A percentile compares a stretch with the other conserved stretches of the same genome.
Evolutionary conservation across 2,113 vertebrate genomes (phyloP).

Genomic region (Ictalurus furcatus): DNA sequence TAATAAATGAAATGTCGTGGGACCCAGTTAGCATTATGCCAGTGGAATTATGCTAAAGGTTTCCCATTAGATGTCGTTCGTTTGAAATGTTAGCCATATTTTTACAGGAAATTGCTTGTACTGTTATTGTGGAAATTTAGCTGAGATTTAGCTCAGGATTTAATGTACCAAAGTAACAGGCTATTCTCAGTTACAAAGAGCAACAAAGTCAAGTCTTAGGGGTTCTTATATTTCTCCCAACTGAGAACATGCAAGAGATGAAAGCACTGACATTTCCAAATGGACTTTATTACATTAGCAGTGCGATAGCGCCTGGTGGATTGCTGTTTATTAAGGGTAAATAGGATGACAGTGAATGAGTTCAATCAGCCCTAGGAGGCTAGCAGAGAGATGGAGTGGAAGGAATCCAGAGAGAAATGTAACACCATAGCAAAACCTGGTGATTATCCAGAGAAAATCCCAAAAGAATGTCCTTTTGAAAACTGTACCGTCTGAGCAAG

Average conservation of each 20-base stretch:
- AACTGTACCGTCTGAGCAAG: neutral
- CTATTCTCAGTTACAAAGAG: slow-evolving; percentile 23
- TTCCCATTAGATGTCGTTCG: neutral
- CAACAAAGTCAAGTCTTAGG: slow-evolving; percentile 1
- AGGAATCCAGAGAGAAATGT: slow-evolving; percentile 16
- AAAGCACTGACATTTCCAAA: neutral
- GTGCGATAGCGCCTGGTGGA: neutral
- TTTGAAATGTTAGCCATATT: neutral
- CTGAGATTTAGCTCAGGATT: neutral
- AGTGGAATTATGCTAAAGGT: neutral
- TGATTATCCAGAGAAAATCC: slow-evolving; percentile 42
- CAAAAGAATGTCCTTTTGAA: slow-evolving; percentile 34
- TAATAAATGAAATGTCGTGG: neutral
- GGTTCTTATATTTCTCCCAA: neutral
- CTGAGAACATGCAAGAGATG: neutral
- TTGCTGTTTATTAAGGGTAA: slow-evolving; percentile 5
- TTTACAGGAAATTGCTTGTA: neutral
- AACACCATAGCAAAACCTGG: slow-evolving; percentile 25
- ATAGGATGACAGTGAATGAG: slow-evolving; percentile 17
- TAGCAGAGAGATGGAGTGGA: neutral
- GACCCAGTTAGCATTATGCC: neutral
- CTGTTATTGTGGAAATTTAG: neutral
- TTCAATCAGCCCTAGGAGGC: slow-evolving; percentile 23
- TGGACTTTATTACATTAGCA: neutral
- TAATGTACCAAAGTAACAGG: neutral